These are phyloP conservation scores for Drosophila ananassae DNA, from an alignment of 1,140 invertebrate genomes.

Conservation along the genomic window DNA sequence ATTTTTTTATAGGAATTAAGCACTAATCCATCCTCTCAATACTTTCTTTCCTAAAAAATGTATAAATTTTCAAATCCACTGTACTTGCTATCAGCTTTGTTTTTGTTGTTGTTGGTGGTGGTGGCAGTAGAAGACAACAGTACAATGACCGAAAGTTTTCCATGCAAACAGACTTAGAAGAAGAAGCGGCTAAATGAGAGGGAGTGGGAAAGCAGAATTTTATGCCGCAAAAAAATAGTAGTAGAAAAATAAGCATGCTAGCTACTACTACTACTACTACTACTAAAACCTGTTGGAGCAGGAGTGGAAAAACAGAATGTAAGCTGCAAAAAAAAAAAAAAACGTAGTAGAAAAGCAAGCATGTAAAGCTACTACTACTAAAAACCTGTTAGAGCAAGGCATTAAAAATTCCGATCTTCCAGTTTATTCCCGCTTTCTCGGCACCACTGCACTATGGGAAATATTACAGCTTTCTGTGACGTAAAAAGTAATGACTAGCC, in stretches of 20 bases:
- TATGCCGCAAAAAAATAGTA: conserved; percentile 65
- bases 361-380: conserved; percentile 42
- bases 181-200: conserved; percentile 9
- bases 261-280: conserved; percentile 16
- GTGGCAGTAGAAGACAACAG: conserved; percentile 41
- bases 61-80: conserved; percentile 1
- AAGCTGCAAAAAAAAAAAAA: conserved; percentile 68
- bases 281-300: conserved; percentile 55
- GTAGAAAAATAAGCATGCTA: conserved; percentile 60
- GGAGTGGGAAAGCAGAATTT: conserved; percentile 45
- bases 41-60: too few species aligned
- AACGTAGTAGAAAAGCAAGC: conserved; percentile 70
- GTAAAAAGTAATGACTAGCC: background rate
- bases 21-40: too few species aligned
- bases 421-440: conserved; percentile 44
- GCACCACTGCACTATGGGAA: background rate
- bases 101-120: conserved; percentile 28
- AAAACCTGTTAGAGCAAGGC: conserved; percentile 59
- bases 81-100: conserved; percentile 23
- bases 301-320: conserved; percentile 49
- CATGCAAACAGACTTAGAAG: conserved; percentile 47
- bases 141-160: conserved; percentile 76
- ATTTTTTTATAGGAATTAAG: too few species aligned
- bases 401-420: conserved; percentile 80
- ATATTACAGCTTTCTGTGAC: conserved; percentile 13